phyloP scores from a whole-genome alignment of 1,140 invertebrate species.

The Neodiprion lecontei region DNA sequence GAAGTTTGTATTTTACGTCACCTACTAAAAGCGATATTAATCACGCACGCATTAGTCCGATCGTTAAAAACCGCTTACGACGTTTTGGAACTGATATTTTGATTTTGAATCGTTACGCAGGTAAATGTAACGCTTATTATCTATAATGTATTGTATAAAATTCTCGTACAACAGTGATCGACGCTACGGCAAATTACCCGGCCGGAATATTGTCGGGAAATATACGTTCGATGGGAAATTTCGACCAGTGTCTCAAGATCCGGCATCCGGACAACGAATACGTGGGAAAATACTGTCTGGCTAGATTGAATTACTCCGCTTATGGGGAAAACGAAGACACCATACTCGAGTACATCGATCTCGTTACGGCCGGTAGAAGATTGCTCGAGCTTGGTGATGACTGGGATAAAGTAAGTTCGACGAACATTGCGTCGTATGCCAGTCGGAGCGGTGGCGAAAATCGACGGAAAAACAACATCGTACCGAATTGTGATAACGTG shows the following conservation, averaged over 20 bases:
- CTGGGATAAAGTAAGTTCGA: constrained; percentile 2
- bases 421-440: too few species aligned
- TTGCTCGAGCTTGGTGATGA: constrained; percentile 12
- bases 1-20: not conserved
- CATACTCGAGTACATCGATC: not conserved
- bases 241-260: constrained; percentile 11
- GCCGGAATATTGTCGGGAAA: constrained; percentile 14
- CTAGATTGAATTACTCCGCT: not conserved
- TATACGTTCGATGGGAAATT: constrained; percentile 14
- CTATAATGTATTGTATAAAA: not conserved
- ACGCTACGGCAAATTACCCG: constrained; percentile 1
- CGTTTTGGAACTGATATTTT: not conserved
- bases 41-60: too few species aligned
- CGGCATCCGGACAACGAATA: constrained; percentile 7
- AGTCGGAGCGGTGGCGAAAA: too few species aligned
- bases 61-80: not conserved
- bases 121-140: not conserved
- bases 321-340: not conserved
- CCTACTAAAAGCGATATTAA: too few species aligned
- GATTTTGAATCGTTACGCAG: not conserved
- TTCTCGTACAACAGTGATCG: constrained; percentile 3
- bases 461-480: too few species aligned
- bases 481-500: too few species aligned
- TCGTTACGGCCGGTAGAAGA: constrained; percentile 9
- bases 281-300: constrained; percentile 11